Conservation (phyloP, 2,888 invertebrate species). For the Mylabris sibirica region DNA sequence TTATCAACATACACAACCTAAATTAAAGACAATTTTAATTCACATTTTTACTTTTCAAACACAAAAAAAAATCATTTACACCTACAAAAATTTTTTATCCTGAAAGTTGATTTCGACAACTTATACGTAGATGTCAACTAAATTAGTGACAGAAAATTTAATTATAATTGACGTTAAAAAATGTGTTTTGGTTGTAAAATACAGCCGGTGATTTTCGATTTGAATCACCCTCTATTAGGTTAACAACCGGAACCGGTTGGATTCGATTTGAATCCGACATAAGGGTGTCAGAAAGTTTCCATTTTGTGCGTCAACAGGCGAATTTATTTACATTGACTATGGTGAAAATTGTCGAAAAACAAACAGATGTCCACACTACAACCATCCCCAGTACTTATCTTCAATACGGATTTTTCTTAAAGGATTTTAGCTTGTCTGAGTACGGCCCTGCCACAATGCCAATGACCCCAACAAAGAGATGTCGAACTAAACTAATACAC, state of each 20-base stretch:
- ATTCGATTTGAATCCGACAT: constrained; percentile 2
- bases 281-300: neutral
- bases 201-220: neutral
- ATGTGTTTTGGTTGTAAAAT: constrained; percentile 9
- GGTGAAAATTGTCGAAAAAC: neutral
- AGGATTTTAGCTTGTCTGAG: too few relatives aligned
- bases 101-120: neutral
- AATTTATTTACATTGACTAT: neutral
- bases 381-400: too few relatives aligned
- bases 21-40: constrained; percentile 1
- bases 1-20: constrained; percentile 1
- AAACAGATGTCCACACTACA: too few relatives aligned
- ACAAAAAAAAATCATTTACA: neutral
- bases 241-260: neutral
- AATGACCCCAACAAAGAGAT: too few relatives aligned
- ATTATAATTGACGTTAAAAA: constrained; percentile 1
- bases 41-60: neutral
- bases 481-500: too few relatives aligned
- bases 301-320: neutral
- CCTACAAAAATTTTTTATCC: neutral
- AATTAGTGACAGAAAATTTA: neutral
- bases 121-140: neutral
- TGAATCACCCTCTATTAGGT: neutral
- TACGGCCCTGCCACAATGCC: neutral
- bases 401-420: too few relatives aligned